A percentile compares a stretch with the other conserved stretches of the same genome.
These are phyloP conservation scores for Xestia c-nigrum DNA, from an alignment of 2,888 invertebrate species.

Conservation along the genomic window DNA sequence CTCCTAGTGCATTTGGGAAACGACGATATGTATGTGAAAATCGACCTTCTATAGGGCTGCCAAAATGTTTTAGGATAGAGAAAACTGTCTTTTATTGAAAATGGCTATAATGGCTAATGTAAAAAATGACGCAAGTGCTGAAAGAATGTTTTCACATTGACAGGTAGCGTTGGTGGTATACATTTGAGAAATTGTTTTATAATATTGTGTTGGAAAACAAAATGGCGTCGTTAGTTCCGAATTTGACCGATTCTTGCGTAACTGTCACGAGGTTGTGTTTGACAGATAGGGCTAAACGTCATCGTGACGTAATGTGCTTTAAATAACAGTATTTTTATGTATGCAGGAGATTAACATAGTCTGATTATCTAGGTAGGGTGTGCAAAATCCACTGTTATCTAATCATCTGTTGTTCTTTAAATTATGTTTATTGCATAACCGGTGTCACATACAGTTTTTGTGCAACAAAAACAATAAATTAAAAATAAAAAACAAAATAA, in stretches of 20 bases:
- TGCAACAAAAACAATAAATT: too few species aligned
- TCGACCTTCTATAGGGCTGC: conserved; percentile 60
- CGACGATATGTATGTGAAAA: conserved; percentile 45
- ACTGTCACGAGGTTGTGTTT: background rate
- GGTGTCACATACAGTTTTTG: too few species aligned
- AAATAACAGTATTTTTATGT: background rate
- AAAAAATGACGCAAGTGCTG: background rate
- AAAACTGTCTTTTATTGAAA: background rate
- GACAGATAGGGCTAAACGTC: background rate
- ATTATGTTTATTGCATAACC: too few species aligned
- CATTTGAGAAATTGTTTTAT: background rate
- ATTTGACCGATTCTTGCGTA: background rate
- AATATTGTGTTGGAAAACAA: background rate
- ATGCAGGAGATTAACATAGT: background rate
- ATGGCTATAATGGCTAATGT: background rate
- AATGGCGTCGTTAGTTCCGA: background rate
- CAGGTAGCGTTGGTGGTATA: background rate
- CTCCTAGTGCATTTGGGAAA: conserved; percentile 59
- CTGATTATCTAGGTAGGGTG: background rate
- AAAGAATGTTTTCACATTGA: background rate
- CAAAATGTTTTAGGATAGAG: background rate
- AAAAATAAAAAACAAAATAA: background rate
- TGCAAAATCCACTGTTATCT: background rate
- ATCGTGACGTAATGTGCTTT: background rate
- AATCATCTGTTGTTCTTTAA: background rate